Conservation (phyloP, 1,140 invertebrate genomes). For the Amyelois transitella region DNA sequence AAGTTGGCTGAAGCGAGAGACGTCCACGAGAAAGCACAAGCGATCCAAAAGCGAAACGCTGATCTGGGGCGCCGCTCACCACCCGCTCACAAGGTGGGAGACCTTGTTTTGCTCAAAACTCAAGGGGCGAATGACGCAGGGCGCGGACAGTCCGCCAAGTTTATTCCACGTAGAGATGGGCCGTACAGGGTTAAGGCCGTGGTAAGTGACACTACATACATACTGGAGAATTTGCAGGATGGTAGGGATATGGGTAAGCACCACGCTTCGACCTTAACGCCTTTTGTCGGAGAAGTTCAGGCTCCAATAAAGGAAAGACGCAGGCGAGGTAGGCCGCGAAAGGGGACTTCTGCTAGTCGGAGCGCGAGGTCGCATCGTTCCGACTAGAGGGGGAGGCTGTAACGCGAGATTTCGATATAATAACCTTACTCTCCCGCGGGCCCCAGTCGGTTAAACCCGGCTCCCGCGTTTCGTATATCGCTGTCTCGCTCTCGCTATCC, state of each 20-base stretch:
- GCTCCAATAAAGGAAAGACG: conserved; percentile 13
- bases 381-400: conserved; percentile 22
- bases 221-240: background rate
- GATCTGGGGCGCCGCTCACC: no score
- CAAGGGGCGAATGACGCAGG: background rate
- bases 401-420: no score
- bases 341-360: conserved; percentile 6
- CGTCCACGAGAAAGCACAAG: no score
- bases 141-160: no score
- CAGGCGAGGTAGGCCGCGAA: conserved; percentile 16
- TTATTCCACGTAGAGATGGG: background rate
- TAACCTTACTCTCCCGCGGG: no score
- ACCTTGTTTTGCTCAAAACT: no score
- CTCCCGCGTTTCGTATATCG: no score
- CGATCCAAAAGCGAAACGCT: no score
- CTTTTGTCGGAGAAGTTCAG: conserved; percentile 15
- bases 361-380: conserved; percentile 12
- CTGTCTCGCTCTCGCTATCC: no score
- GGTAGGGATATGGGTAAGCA: conserved; percentile 10
- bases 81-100: no score
- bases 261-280: conserved; percentile 16
- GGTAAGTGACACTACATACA: conserved; percentile 8
- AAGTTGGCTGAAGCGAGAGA: no score
- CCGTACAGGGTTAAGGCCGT: conserved; percentile 1
- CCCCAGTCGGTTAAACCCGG: no score